Conservation (phyloP, 2,888 invertebrate species). For the Sinhomidia bicolor region DNA sequence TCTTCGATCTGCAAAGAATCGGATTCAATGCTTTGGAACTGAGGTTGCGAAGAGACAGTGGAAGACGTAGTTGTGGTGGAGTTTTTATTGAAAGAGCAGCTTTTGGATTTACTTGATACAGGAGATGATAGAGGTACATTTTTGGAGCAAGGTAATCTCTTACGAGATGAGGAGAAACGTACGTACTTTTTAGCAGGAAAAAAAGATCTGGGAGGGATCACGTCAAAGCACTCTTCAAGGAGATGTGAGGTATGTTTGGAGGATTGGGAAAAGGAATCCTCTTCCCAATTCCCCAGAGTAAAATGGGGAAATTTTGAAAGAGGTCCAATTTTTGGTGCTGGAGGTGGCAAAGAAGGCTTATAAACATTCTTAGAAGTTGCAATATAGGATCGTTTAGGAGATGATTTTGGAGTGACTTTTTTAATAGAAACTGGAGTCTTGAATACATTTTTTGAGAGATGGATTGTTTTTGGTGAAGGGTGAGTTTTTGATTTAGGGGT, state of each 20-base stretch:
- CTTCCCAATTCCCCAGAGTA: background rate
- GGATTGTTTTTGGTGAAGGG: too few relatives aligned
- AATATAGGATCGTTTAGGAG: background rate
- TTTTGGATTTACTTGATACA: background rate
- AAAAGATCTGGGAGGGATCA: background rate
- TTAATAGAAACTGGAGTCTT: background rate
- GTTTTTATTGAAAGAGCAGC: too few relatives aligned
- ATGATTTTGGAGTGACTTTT: background rate
- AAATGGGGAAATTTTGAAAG: background rate
- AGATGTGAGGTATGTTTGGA: background rate
- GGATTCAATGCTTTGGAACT: background rate
- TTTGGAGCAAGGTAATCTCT: background rate
- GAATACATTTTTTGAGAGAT: too few relatives aligned
- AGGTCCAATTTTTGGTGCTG: conserved; percentile 13
- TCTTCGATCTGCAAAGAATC: background rate
- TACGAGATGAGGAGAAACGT: background rate
- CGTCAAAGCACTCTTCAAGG: background rate
- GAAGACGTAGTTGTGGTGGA: background rate
- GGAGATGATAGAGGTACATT: too few relatives aligned
- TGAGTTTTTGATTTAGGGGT: too few relatives aligned
- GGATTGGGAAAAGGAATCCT: conserved; percentile 14
- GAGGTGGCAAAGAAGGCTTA: background rate
- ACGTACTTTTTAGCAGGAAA: background rate
- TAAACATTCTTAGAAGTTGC: too few relatives aligned
- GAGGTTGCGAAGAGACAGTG: background rate